Conservation (phyloP, 2,113 vertebrate species). For the Pipra filicauda region DNA sequence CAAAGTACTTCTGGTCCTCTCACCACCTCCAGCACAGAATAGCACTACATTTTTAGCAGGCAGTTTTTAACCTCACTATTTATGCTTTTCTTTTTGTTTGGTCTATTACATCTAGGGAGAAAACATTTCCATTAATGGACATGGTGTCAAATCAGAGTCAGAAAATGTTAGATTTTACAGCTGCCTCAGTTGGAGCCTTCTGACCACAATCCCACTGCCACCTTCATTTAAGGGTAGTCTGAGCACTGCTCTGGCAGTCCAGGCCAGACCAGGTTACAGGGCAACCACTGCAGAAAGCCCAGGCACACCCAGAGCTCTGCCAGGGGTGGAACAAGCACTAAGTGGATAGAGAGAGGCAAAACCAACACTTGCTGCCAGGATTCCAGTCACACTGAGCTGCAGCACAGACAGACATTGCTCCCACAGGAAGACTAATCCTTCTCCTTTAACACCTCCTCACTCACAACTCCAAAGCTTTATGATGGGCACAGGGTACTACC, state of each 20-base stretch:
- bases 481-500: background rate
- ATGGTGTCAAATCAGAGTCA: background rate
- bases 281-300: background rate
- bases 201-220: background rate
- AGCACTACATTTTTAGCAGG: background rate
- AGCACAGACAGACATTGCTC: background rate
- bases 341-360: background rate
- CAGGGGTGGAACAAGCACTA: background rate
- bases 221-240: rapidly evolving
- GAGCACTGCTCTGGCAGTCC: background rate
- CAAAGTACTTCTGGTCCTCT: background rate
- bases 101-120: background rate
- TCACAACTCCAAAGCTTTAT: background rate
- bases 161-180: background rate
- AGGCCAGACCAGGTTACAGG: background rate
- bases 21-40: background rate
- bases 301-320: background rate
- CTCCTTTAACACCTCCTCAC: background rate
- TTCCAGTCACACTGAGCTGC: background rate
- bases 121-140: background rate
- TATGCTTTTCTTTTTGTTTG: background rate
- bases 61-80: background rate
- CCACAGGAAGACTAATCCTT: background rate
- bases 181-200: background rate
- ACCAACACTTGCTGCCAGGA: rapidly evolving